A percentile compares a stretch with the other conserved stretches of the same genome.
Conservation (phyloP, 2,888 invertebrate genomes). For the Bellardia pandia region DNA sequence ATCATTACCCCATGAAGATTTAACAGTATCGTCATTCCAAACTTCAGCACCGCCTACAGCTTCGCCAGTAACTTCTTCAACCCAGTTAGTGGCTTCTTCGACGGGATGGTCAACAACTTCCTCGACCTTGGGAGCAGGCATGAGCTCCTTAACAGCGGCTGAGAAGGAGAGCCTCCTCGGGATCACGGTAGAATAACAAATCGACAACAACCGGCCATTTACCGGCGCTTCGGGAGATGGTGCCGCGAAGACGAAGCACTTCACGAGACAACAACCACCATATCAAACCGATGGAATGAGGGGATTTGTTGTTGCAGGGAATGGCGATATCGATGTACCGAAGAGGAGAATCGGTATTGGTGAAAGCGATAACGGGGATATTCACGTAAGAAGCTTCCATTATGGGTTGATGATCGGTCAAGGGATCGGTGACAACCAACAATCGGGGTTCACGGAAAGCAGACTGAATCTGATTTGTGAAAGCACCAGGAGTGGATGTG, state of each 20-base stretch:
- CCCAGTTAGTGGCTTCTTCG: constrained; percentile 85
- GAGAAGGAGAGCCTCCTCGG: constrained; percentile 98
- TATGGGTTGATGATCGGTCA: constrained; percentile 97
- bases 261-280: constrained; percentile 99
- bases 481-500: constrained; percentile 99
- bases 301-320: constrained; percentile 99
- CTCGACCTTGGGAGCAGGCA: constrained; percentile 82
- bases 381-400: constrained; percentile 99
- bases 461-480: constrained; percentile 98
- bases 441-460: constrained; percentile 99
- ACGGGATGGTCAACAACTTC: constrained; percentile 85
- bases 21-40: constrained; percentile 84
- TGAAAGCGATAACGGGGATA: constrained; percentile 99
- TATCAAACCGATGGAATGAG: constrained; percentile 98
- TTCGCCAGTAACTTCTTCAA: constrained; percentile 84
- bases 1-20: constrained; percentile 84
- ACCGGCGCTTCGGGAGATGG: constrained; percentile 94
- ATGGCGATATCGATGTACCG: constrained; percentile 99
- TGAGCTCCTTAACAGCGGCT: constrained; percentile 91
- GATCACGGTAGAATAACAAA: constrained; percentile 99
- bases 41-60: constrained; percentile 82
- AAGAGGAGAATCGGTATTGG: constrained; percentile 98
- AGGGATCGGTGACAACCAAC: constrained; percentile 97
- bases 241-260: constrained; percentile 95
- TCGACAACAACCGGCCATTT: constrained; percentile 99